phyloP scores from a whole-genome alignment of 2,113 vertebrate species.

The Terrapene triunguis region DNA sequence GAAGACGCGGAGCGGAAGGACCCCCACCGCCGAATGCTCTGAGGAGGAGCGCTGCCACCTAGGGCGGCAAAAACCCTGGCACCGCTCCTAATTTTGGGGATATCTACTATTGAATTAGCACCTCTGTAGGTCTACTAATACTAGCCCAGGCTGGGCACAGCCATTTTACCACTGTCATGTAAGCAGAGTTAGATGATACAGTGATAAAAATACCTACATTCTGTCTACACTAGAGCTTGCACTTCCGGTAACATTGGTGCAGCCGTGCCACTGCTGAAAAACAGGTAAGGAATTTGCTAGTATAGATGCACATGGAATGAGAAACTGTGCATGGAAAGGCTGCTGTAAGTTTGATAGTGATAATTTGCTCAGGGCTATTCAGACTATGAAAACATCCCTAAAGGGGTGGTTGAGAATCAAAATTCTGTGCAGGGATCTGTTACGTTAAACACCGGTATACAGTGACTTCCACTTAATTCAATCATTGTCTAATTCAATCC shows the following conservation, averaged over 20 bases:
- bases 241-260: not conserved
- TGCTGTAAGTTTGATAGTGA: not conserved
- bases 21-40: too few species aligned
- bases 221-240: conserved; percentile 30
- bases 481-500: conserved; percentile 6
- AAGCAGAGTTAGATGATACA: conserved; percentile 39
- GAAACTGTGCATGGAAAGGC: conserved; percentile 15
- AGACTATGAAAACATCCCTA: not conserved
- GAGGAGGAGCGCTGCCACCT: too few species aligned
- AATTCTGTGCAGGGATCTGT: not conserved
- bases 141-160: not conserved
- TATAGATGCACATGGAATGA: conserved; percentile 18
- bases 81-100: not conserved
- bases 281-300: conserved; percentile 35
- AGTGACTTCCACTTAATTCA: conserved; percentile 12
- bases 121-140: conserved; percentile 45
- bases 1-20: too few species aligned
- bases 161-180: conserved; percentile 25
- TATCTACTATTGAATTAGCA: conserved; percentile 54
- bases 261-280: conserved; percentile 39
- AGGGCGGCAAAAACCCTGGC: too few species aligned
- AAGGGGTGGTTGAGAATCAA: not conserved
- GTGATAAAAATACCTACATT: not conserved
- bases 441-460: not conserved
- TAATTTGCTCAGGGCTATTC: not conserved